These are phyloP conservation scores for Diachasma alloeum DNA, from an alignment of 1,140 invertebrate species.

Conservation along the genomic window DNA sequence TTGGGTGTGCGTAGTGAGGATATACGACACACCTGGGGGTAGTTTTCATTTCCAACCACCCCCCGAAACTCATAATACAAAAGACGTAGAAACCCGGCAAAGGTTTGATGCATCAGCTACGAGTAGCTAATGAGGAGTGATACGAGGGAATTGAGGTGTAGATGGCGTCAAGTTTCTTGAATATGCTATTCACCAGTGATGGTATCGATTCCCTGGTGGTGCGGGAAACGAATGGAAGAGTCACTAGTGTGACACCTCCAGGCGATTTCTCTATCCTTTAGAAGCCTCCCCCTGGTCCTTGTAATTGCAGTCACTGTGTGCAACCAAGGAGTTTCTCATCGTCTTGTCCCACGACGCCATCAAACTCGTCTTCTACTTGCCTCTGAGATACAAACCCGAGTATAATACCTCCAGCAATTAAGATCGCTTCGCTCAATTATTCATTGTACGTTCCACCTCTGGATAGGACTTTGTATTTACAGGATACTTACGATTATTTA, in stretches of 20 bases:
- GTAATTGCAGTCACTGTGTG: constrained; percentile 9
- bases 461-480: background rate
- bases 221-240: background rate
- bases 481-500: too few relatives aligned
- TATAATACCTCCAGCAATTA: constrained; percentile 13
- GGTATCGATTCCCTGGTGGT: background rate
- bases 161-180: background rate
- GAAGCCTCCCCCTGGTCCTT: background rate
- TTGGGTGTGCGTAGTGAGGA: constrained; percentile 6
- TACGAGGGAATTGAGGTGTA: background rate
- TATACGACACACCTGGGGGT: constrained; percentile 2
- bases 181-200: background rate
- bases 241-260: background rate
- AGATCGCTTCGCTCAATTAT: constrained; percentile 25
- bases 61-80: background rate
- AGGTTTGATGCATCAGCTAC: background rate
- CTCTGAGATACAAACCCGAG: constrained; percentile 11
- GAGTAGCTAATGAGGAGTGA: background rate
- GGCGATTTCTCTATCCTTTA: background rate
- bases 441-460: background rate
- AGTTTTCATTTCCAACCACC: background rate
- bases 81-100: background rate
- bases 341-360: constrained; percentile 2
- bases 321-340: constrained; percentile 16
- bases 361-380: background rate